Evolutionary conservation across 1,140 invertebrate genomes (phyloP).

Genomic region (Cephus cinctus): DNA sequence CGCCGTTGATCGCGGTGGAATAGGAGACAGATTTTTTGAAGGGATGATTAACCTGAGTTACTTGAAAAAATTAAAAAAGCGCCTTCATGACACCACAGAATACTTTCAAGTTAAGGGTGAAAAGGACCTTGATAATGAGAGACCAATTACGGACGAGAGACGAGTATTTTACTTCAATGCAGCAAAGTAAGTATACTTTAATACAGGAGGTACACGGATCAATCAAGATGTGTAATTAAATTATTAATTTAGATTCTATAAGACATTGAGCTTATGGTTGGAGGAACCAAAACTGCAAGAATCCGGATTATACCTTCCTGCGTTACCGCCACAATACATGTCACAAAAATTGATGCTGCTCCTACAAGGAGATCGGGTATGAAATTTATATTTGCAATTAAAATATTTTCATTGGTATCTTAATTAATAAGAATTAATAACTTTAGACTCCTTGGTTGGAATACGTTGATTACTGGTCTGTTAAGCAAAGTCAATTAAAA

Average conservation of each 20-base stretch:
- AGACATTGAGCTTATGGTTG: conserved; percentile 72
- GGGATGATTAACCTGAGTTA: conserved; percentile 68
- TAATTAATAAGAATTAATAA: background rate
- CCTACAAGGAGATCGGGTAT: conserved; percentile 58
- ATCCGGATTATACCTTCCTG: conserved; percentile 66
- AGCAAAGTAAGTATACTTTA: conserved; percentile 43
- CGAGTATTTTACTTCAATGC: conserved; percentile 46
- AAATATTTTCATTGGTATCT: background rate
- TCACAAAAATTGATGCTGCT: conserved; percentile 57
- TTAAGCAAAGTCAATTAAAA: conserved; percentile 57
- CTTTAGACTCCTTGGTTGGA: conserved; percentile 65
- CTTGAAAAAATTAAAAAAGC: conserved; percentile 72
- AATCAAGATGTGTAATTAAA: too few species aligned
- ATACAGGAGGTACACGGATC: too few species aligned
- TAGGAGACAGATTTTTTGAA: conserved; percentile 78
- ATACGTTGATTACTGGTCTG: conserved; percentile 61
- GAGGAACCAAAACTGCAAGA: conserved; percentile 76
- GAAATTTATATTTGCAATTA: conserved; percentile 3
- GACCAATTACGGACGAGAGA: conserved; percentile 46
- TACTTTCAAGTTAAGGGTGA: conserved; percentile 59
- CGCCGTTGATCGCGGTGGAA: conserved; percentile 56
- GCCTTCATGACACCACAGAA: conserved; percentile 65
- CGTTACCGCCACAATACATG: conserved; percentile 72
- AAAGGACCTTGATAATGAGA: conserved; percentile 40
- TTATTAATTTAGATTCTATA: conserved; percentile 56